Conservation (phyloP, 2,888 invertebrate species). For the Andrena hattorfiana region DNA sequence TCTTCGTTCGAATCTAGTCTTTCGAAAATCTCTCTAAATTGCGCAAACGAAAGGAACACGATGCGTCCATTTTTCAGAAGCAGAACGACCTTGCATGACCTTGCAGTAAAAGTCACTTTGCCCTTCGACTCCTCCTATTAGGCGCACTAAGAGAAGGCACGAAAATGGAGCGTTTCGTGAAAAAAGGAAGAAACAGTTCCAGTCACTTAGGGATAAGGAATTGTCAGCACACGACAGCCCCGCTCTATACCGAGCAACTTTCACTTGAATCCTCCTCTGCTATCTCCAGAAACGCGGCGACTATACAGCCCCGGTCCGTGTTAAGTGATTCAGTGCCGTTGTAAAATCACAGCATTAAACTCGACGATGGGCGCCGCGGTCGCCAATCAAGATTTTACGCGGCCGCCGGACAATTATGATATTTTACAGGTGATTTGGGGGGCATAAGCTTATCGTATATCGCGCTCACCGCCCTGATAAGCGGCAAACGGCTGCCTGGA, state of each 20-base stretch:
- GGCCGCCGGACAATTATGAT: conserved; percentile 63
- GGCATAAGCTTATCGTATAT: conserved; percentile 63
- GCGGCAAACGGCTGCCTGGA: conserved; percentile 57
- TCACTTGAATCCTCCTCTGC: conserved; percentile 30
- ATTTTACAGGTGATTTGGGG: conserved; percentile 54
- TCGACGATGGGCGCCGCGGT: conserved; percentile 58
- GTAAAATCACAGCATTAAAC: conserved; percentile 66
- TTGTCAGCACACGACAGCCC: conserved; percentile 34
- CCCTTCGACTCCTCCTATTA: neutral
- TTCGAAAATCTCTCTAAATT: too few species aligned
- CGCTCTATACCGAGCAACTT: conserved; percentile 4
- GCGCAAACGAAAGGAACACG: too few species aligned
- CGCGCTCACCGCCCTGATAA: conserved; percentile 60
- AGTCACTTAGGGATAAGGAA: conserved; percentile 47
- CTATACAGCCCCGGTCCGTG: conserved; percentile 50
- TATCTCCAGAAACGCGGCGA: conserved; percentile 47
- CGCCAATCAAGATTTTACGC: conserved; percentile 70
- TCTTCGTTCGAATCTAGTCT: too few species aligned
- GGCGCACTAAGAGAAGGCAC: neutral
- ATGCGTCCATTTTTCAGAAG: too few species aligned
- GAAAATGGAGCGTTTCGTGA: conserved; percentile 13
- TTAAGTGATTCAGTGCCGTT: conserved; percentile 63
- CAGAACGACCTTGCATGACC: neutral
- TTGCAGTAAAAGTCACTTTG: neutral
- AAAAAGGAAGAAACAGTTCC: conserved; percentile 7